Percentiles rank a stretch among this genome's conserved stretches.
Conservation (phyloP, 2,797 vertebrate genomes). For the Phalloptychus januarius region DNA sequence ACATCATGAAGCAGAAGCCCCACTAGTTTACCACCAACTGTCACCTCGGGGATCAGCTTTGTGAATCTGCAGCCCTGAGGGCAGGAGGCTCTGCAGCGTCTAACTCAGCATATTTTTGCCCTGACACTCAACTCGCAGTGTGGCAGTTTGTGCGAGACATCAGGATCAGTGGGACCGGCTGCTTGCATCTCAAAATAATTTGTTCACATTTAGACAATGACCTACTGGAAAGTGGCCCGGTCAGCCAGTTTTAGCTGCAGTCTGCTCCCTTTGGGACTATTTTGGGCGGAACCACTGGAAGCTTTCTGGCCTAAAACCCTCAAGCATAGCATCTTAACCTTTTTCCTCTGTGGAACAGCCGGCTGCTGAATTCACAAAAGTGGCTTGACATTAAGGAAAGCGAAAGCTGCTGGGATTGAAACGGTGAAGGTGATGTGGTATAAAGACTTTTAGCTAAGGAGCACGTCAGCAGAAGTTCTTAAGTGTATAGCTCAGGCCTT, state of each 20-base stretch:
- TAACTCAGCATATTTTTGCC: conserved; percentile 40
- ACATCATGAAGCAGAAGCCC: conserved; percentile 41
- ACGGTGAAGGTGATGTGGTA: conserved; percentile 49
- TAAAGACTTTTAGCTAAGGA: conserved; percentile 74
- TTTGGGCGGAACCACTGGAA: conserved; percentile 50
- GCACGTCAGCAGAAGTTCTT: conserved; percentile 70
- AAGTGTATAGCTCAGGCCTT: conserved; percentile 45
- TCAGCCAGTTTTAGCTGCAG: conserved; percentile 72
- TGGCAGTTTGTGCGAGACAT: conserved; percentile 33
- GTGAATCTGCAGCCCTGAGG: conserved; percentile 57
- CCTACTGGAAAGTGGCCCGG: conserved; percentile 72
- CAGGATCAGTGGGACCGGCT: conserved; percentile 55
- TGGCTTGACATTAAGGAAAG: conserved; percentile 82
- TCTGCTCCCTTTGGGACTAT: conserved; percentile 44
- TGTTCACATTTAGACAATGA: conserved; percentile 74
- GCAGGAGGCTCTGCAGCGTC: conserved; percentile 55
- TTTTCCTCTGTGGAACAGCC: conserved; percentile 74
- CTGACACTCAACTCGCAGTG: conserved; percentile 25
- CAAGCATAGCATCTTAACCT: conserved; percentile 80
- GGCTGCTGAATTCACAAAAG: conserved; percentile 82
- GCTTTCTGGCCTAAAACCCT: conserved; percentile 63
- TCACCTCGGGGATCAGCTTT: conserved; percentile 46
- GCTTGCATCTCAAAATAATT: conserved; percentile 75
- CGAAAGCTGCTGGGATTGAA: conserved; percentile 66
- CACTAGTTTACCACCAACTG: conserved; percentile 60